A percentile compares a stretch with the other conserved stretches of the same genome.
Conservation (phyloP, 2,888 invertebrate genomes). For the Nephrotoma appendiculata region DNA sequence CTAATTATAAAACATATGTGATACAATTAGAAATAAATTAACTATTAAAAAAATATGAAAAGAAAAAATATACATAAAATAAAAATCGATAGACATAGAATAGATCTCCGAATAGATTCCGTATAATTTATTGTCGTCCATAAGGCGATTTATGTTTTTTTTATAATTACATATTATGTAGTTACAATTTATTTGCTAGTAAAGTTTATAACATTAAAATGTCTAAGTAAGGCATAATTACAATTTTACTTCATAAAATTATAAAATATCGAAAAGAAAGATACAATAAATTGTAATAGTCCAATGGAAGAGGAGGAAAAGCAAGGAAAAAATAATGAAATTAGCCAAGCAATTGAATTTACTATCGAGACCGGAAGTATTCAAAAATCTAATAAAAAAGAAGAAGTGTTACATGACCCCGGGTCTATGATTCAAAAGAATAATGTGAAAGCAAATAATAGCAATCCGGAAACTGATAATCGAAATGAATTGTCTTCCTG, state of each 20-base stretch:
- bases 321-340: background rate
- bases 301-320: background rate
- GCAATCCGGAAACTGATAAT: background rate
- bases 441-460: background rate
- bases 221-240: background rate
- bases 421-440: background rate
- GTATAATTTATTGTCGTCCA: background rate
- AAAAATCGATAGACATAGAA: background rate
- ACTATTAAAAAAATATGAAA: background rate
- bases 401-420: background rate
- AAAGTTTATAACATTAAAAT: background rate
- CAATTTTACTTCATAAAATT: too few relatives aligned
- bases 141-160: background rate
- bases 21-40: background rate
- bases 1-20: background rate
- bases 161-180: background rate
- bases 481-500: background rate
- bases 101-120: background rate
- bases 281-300: background rate
- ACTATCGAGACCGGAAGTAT: background rate
- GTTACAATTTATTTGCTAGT: too few relatives aligned
- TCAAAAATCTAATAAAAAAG: background rate
- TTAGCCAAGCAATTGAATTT: background rate
- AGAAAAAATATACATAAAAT: background rate
- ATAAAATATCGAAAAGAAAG: background rate